Conservation (phyloP, 2,113 vertebrate species). For the Pluvianellus socialis region DNA sequence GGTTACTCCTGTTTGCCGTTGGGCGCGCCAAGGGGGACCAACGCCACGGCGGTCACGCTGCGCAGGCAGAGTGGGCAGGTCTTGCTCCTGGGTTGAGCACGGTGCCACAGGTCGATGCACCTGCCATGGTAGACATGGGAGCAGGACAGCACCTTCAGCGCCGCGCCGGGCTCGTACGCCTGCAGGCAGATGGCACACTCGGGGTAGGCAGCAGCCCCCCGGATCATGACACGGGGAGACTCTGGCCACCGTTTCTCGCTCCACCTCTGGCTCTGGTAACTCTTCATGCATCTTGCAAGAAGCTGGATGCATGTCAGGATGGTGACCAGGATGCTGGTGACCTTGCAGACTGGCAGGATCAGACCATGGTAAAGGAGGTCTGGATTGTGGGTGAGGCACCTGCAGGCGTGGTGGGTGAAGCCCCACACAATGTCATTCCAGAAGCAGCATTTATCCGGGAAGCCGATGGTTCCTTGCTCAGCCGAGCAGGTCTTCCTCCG, state of each 20-base stretch:
- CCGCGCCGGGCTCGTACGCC: background rate
- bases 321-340: background rate
- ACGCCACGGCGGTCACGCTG: constrained; percentile 56
- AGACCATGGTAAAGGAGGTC: background rate
- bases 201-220: background rate
- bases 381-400: background rate
- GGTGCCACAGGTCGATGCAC: constrained; percentile 86
- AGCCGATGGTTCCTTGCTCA: rapidly evolving
- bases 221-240: rapidly evolving
- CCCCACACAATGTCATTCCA: background rate
- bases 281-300: background rate
- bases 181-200: constrained; percentile 76
- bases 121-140: constrained; percentile 78
- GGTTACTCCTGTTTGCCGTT: rapidly evolving
- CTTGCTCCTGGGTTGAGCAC: constrained; percentile 46
- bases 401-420: background rate
- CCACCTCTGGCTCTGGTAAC: background rate
- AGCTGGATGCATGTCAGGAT: background rate
- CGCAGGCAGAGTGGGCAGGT: constrained; percentile 86
- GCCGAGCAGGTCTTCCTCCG: rapidly evolving
- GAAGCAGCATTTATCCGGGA: background rate
- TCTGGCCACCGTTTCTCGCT: background rate
- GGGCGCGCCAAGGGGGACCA: background rate
- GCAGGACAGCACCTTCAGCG: constrained; percentile 70
- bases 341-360: background rate